Evolutionary conservation across 1,140 invertebrate genomes (phyloP).

Genomic region (Sycobia sp.): DNA sequence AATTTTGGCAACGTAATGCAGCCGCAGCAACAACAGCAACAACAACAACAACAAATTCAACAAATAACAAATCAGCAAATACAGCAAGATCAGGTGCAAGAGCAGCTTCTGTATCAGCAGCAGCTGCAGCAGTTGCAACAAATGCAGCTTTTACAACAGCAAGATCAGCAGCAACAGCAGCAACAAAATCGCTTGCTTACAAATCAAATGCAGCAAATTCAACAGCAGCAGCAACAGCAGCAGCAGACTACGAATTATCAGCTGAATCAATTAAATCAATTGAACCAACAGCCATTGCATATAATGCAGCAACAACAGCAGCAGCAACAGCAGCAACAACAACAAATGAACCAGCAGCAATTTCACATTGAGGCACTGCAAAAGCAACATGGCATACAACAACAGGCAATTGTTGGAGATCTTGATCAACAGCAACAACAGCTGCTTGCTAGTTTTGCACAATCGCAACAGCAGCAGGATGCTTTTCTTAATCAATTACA

Average conservation of each 20-base stretch:
- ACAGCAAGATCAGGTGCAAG: slow-evolving; percentile 46
- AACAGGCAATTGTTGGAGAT: slow-evolving; percentile 49
- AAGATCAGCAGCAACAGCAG: slow-evolving; percentile 54
- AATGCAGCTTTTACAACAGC: slow-evolving; percentile 40
- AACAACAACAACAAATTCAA: slow-evolving; percentile 47
- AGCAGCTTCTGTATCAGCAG: slow-evolving; percentile 49
- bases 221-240: slow-evolving; percentile 41
- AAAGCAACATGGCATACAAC: slow-evolving; percentile 48
- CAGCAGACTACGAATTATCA: slow-evolving; percentile 38
- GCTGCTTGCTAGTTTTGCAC: slow-evolving; percentile 47
- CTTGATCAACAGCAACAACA: slow-evolving; percentile 52
- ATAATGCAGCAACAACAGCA: slow-evolving; percentile 47
- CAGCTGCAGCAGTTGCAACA: slow-evolving; percentile 49
- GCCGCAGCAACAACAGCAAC: slow-evolving; percentile 50
- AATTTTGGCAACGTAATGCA: slow-evolving; percentile 53
- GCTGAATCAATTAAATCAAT: slow-evolving; percentile 42
- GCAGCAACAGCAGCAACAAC: slow-evolving; percentile 52
- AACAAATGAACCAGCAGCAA: slow-evolving; percentile 48
- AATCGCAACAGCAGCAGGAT: slow-evolving; percentile 47
- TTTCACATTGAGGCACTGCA: slow-evolving; percentile 43
- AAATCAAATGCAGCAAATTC: slow-evolving; percentile 47
- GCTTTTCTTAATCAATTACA: slow-evolving; percentile 55
- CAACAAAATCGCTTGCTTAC: slow-evolving; percentile 48
- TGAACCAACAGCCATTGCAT: slow-evolving; percentile 49
- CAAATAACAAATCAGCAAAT: slow-evolving; percentile 42